Evolutionary conservation across 2,113 vertebrate species (phyloP), one percentile per base, ranked within the genome.

Genomic region (Murina feae): DNA sequence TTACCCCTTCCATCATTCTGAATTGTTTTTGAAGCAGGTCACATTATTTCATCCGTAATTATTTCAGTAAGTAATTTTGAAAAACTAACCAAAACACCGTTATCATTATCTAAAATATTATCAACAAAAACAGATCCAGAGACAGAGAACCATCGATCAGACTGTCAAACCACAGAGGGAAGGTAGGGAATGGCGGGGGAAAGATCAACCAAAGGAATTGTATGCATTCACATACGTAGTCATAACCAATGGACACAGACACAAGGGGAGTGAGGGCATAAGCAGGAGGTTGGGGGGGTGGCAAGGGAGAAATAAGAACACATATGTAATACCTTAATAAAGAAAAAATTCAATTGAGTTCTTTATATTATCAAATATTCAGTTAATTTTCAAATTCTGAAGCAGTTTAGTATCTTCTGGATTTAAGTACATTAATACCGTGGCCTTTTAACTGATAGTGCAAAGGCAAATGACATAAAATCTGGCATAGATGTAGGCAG

Each of bases 61-160:
- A 88, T 81, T 80, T 96, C n/a, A 76, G 7, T 69, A 35, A 79
- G 1, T 84, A 49, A 49, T 88, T 93, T 94, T 68, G 42, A 55
- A 90, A 83, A 39, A 18, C 47, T 35, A 60, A 65, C 42, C 18
- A 30, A 60, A 89, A 51, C 23, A 16, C 28, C 32, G 49, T 44
- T 60, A 28, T 78, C 1, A 53, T 11, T 84, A 25, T 39, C 37
- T 78, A 53, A 81, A 72, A 72, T 91, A 25, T 60, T 55, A 30
- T 16, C 21, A 30, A 3, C 55, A 58, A 58, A 58, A 58, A 58
- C 21, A 58, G 55, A 58, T 58, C 55, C 55, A 58, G 55, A 58
- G 21, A 55, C 23, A 60, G 58, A 60, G 58, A 60, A 12, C 23
- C 58, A 60, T 60, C 9, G 1, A 60, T 60, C 58, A 60, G 58